Evolutionary conservation across 2,888 invertebrate genomes (phyloP).

Genomic region (Metopia argyrocephala): DNA sequence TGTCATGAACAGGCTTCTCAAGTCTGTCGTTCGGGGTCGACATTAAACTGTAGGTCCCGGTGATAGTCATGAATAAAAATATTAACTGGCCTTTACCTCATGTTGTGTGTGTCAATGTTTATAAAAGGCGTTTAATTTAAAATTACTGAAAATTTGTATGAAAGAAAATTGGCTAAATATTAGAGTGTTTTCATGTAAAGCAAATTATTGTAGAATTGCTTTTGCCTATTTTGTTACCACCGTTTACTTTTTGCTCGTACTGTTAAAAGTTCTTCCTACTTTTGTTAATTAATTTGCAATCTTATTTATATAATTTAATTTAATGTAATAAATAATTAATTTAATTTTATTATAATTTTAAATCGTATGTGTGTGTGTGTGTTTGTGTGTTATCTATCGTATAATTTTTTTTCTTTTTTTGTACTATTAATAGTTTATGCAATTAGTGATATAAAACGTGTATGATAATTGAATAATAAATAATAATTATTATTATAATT

Average conservation of each 20-base stretch:
- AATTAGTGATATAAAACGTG: conserved; percentile 53
- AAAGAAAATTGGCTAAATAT: no score
- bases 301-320: neutral
- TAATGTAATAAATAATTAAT: conserved; percentile 7
- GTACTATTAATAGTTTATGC: conserved; percentile 44
- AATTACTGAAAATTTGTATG: neutral
- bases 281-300: neutral
- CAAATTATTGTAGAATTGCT: no score
- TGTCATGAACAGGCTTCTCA: no score
- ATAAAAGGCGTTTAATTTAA: neutral
- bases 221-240: no score
- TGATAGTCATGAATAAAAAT: neutral
- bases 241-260: neutral
- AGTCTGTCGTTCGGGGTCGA: no score
- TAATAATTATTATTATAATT: neutral
- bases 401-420: no score
- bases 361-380: neutral
- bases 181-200: no score
- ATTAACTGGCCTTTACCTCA: neutral
- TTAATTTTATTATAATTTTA: conserved; percentile 16
- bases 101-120: neutral
- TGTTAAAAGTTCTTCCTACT: no score
- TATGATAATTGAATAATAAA: conserved; percentile 25
- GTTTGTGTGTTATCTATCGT: conserved; percentile 24
- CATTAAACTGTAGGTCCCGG: no score